Base-by-base conservation (phyloP, 2,888 invertebrate genomes). In the Scotopteryx bipunctaria region DNA sequence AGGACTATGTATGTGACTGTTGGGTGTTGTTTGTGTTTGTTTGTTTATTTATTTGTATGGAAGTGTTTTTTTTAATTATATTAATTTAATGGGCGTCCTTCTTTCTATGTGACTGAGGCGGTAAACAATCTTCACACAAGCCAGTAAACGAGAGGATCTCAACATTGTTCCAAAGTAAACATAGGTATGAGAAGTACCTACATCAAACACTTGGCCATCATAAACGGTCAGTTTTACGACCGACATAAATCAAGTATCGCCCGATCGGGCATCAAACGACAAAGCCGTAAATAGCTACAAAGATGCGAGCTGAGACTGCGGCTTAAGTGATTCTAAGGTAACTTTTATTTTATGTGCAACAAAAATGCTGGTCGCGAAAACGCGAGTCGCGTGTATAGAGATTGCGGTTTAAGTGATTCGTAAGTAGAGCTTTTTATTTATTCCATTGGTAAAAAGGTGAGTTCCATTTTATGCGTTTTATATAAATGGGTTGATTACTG, bases 191-290 rank as follows among this genome's bases (percentile, higher is more conserved):
- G 61, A 63, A 73, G 71, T 64, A 63, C 66, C 61, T n/a, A 52
- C 72, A 73, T 73, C 74, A 68, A 71, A 73, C 63, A 64, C 59
- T 59, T 56, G 45, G 56, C 65, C 59, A 70, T 71, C 71, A 80
- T 86, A 84, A 86, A 80, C 74, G 83, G 83, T 81, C 79, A 80
- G 69, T 73, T 86, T 86, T 82, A 86, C 70, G 80, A 76, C 64
- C 58, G 44, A 60, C 77, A 73, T 87, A 86, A 87, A 87, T 87
- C 86, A 86, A 72, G 67, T 63, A 79, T 85, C 76, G 67, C 67
- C 63, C 65, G 74, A 79, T 79, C 69, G 70, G 63, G 42, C 43
- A 41, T 49, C 49, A 37, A 54, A 50, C 27, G 48, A 53, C 56
- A 50, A 44, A 57, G 57, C 33, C 35, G 51, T 23, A 29, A 11